These are phyloP conservation scores for Columba janthina DNA, from an alignment of 2,113 vertebrate genomes.

Conservation along the genomic window DNA sequence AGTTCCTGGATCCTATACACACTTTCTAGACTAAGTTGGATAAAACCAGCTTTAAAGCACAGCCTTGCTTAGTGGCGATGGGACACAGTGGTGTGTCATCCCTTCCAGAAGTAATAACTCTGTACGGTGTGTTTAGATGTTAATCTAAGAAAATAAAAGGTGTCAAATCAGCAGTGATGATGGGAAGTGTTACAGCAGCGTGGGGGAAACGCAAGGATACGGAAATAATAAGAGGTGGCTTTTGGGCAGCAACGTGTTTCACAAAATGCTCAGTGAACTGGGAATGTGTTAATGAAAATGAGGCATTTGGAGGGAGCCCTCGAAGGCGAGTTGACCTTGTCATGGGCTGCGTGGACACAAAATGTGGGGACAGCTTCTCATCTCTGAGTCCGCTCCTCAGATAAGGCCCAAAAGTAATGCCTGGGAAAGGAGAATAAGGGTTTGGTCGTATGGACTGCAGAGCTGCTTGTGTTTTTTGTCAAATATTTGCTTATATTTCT, in stretches of 20 bases:
- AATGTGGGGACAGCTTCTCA: fast-evolving
- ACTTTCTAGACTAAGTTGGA: neutral
- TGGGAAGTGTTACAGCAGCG: neutral
- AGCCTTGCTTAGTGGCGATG: neutral
- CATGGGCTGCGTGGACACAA: neutral
- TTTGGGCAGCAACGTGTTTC: neutral
- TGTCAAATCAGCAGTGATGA: too few relatives aligned
- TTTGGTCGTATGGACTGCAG: neutral
- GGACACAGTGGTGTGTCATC: fast-evolving
- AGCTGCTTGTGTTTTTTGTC: neutral
- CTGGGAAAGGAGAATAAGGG: neutral
- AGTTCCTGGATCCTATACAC: neutral
- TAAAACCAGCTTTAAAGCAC: neutral
- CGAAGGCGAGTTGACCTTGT: neutral
- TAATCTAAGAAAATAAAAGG: neutral
- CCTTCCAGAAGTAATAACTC: neutral
- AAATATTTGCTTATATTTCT: neutral
- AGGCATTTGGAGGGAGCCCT: neutral
- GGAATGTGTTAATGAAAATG: neutral
- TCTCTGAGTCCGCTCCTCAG: fast-evolving
- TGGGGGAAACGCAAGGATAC: neutral
- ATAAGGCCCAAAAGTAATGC: neutral
- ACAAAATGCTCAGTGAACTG: neutral
- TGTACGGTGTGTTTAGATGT: neutral
- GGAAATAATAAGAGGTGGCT: neutral